Percentiles rank a stretch among this genome's conserved stretches.
Evolutionary conservation across 1,140 invertebrate genomes (phyloP).

Genomic region (Hypothenemus hampei): DNA sequence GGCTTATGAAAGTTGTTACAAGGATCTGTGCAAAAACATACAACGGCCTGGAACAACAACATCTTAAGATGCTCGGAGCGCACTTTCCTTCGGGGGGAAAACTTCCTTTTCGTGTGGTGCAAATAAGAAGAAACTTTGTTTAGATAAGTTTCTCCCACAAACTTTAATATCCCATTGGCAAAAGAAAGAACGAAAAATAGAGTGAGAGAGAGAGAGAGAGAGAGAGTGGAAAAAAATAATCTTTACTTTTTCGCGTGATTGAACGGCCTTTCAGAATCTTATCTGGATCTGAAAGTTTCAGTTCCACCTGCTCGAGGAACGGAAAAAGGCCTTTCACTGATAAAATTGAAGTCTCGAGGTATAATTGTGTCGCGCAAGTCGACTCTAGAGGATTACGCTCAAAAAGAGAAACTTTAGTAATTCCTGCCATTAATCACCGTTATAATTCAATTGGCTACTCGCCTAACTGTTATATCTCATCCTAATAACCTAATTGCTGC

Average conservation of each 20-base stretch:
- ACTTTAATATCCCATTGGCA: too few relatives aligned
- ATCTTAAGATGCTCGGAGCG: too few relatives aligned
- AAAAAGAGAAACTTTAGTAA: background rate
- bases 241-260: conserved; percentile 10
- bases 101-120: conserved; percentile 13
- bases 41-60: too few relatives aligned
- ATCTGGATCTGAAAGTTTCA: conserved; percentile 20
- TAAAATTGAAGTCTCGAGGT: conserved; percentile 7
- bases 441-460: too few relatives aligned
- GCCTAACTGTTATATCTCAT: too few relatives aligned
- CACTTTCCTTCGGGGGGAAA: too few relatives aligned
- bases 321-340: conserved; percentile 5
- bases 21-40: too few relatives aligned
- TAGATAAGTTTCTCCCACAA: background rate
- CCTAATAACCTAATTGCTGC: too few relatives aligned
- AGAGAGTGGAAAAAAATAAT: background rate
- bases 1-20: too few relatives aligned
- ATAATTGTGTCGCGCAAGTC: conserved; percentile 11
- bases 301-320: conserved; percentile 9
- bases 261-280: conserved; percentile 11
- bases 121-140: conserved; percentile 12
- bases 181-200: too few relatives aligned
- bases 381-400: conserved; percentile 10
- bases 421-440: too few relatives aligned
- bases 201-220: too few relatives aligned